These are phyloP conservation scores for Phodopus roborovskii DNA, from an alignment of 2,113 vertebrate species.

Conservation along the genomic window DNA sequence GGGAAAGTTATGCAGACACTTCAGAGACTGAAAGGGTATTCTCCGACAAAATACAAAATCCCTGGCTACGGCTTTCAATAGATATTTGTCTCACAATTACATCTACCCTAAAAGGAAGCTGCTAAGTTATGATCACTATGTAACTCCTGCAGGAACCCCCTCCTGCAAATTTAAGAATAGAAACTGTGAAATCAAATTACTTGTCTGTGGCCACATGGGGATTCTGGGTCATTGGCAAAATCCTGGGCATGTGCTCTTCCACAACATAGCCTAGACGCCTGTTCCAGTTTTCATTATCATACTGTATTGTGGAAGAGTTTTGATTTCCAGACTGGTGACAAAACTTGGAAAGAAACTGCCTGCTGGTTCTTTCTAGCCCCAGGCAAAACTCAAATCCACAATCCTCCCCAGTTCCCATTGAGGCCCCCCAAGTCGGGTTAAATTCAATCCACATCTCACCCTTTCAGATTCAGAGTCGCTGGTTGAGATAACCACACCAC, in stretches of 20 bases:
- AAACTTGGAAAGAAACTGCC: constrained; percentile 15
- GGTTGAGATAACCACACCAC: constrained; percentile 49
- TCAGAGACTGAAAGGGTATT: neutral
- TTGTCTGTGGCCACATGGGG: constrained; percentile 44
- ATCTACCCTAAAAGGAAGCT: constrained; percentile 61
- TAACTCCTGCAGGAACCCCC: constrained; percentile 55
- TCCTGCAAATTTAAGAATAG: constrained; percentile 66
- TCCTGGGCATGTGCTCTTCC: constrained; percentile 14
- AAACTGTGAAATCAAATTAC: constrained; percentile 74
- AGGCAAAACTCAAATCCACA: constrained; percentile 18
- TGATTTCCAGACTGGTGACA: constrained; percentile 23
- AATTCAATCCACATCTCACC: constrained; percentile 41
- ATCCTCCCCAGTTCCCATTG: neutral
- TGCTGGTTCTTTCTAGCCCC: neutral
- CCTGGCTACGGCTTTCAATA: neutral
- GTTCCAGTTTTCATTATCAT: constrained; percentile 10
- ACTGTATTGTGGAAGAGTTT: neutral
- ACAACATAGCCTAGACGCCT: constrained; percentile 29
- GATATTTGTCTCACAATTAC: constrained; percentile 40
- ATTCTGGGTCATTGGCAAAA: constrained; percentile 43
- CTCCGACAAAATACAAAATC: constrained; percentile 6
- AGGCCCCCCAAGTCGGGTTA: constrained; percentile 20
- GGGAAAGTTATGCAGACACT: neutral
- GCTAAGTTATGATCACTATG: constrained; percentile 45
- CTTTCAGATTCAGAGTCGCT: constrained; percentile 49